These are phyloP conservation scores for Enteromius anoplus DNA, from an alignment of 2,797 vertebrate species.

Conservation along the genomic window DNA sequence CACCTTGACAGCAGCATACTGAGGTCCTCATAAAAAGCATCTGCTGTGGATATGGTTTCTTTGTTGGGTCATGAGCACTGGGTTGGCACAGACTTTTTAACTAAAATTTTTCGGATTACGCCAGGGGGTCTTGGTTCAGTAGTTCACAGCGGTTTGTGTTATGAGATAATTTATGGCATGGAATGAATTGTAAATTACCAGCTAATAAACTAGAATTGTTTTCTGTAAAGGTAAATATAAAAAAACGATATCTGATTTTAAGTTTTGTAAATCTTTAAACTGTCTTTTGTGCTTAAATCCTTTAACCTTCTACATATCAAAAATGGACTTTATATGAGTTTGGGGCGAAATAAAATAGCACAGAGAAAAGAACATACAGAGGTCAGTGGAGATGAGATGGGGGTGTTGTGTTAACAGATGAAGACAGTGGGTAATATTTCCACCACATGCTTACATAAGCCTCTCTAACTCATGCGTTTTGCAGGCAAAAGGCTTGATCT, in stretches of 20 bases:
- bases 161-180: not conserved
- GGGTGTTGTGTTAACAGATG: slow-evolving; percentile 59
- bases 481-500: slow-evolving; percentile 61
- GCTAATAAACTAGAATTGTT: not conserved
- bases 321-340: not conserved
- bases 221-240: not conserved
- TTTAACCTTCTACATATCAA: not conserved
- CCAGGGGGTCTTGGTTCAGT: slow-evolving; percentile 19
- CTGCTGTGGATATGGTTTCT: slow-evolving; percentile 55
- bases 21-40: slow-evolving; percentile 62
- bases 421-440: slow-evolving; percentile 68
- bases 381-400: slow-evolving; percentile 38
- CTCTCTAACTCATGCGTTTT: slow-evolving; percentile 70
- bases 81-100: slow-evolving; percentile 16
- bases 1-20: slow-evolving; percentile 64
- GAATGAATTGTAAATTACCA: slow-evolving; percentile 19
- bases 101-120: not conserved
- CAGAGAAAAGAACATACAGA: slow-evolving; percentile 16
- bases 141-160: slow-evolving; percentile 22
- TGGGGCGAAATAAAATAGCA: slow-evolving; percentile 36
- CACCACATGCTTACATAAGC: slow-evolving; percentile 73
- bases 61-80: slow-evolving; percentile 22
- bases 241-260: not conserved
- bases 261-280: not conserved
- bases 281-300: not conserved